These are phyloP conservation scores for Malaclemys terrapin DNA, from an alignment of 2,113 vertebrate species.

Conservation along the genomic window DNA sequence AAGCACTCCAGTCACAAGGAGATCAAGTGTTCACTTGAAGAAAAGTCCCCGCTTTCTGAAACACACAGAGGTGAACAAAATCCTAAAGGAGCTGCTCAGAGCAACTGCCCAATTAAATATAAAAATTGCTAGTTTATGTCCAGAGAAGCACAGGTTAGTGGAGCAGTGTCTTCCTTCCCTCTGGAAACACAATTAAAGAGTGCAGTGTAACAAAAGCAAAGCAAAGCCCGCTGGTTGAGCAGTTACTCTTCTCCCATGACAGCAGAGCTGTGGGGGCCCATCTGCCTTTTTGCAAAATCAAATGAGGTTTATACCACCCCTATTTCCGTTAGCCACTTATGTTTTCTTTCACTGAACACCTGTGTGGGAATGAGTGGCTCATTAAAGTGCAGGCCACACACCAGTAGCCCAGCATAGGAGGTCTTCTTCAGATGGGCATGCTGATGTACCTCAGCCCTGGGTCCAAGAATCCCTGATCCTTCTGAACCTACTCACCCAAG, in stretches of 20 bases:
- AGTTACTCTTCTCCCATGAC: not conserved
- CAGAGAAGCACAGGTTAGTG: not conserved
- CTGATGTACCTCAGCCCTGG: not conserved
- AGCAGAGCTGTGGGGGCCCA: not conserved
- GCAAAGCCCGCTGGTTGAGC: not conserved
- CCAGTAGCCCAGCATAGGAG: not conserved
- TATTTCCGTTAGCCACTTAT: too few relatives aligned
- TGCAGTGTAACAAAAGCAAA: not conserved
- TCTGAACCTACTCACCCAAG: not conserved
- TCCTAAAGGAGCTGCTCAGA: not conserved
- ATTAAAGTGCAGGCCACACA: not conserved
- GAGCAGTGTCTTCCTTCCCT: not conserved
- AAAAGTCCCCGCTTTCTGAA: not conserved
- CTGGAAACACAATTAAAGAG: not conserved
- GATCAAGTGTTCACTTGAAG: accelerated
- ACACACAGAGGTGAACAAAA: not conserved
- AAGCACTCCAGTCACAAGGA: not conserved
- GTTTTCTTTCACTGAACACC: not conserved
- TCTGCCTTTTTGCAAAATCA: not conserved
- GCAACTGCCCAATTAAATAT: not conserved
- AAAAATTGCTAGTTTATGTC: not conserved
- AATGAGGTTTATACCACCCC: not conserved
- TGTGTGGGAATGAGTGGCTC: not conserved
- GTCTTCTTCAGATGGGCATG: not conserved
- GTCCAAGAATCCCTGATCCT: not conserved